Evolutionary conservation across 2,888 invertebrate species (phyloP), one percentile per base, ranked within the genome.

Genomic region (Sinodicranocentrus sp.): DNA sequence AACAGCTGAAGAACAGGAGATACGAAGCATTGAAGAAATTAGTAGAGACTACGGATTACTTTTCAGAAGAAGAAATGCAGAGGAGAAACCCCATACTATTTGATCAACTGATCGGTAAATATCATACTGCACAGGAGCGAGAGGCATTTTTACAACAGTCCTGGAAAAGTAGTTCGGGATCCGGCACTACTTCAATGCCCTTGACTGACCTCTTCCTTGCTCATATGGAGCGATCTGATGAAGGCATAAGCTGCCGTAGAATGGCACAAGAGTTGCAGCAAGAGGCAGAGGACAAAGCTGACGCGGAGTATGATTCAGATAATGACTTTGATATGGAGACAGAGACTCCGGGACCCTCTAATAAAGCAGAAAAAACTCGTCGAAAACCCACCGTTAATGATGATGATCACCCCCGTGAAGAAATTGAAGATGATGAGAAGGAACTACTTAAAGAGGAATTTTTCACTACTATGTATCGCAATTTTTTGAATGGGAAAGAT

Each of bases 1-100:
- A 83, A 28, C 57, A 67, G 33, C 43, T 86, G n/a, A 86, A 94
- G 90, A 98, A 98, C 90, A 92, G 97, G 87, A 92, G 98, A 52
- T 97, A 94, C 90, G 94, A 94, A 89, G 97, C 97, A 0, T 91
- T 98, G 89, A 93, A 95, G 89, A 92, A 94, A 89, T 90, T 98
- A 86, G 92, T 95, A 48, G 91, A 92, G 70, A 93, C 94, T 86
- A 93, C 93, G 13, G 92, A 92, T 26, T 98, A 98, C 91, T 98
- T 98, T 89, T 95, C 95, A 90, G 97, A 98, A 90, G 94, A 93
- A 84, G 95, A 97, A 92, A 98, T 98, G 98, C 96, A 97, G 94
- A 94, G 94, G 88, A 92, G 98, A 83, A 96, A 97, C 90, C 98
- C 98, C 0, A 92, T 96, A 72, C 91, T 98, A 0, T 98, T 96